Conservation (phyloP, 2,888 invertebrate genomes). For the Acanthopleura granulata region DNA sequence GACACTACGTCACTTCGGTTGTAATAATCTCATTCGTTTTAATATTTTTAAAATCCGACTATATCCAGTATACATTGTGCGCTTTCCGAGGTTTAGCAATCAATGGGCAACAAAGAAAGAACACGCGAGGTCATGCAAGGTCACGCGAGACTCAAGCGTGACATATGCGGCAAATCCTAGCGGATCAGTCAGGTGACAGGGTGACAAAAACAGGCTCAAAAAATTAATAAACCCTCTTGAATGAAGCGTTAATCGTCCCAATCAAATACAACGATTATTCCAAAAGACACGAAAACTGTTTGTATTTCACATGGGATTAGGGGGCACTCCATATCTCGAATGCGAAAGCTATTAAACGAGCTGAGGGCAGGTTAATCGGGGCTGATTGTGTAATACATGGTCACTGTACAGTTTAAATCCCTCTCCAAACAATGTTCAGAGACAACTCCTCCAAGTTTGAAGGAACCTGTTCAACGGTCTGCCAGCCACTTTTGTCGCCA, state of each 20-base stretch:
- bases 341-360: not conserved
- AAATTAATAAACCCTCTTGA: not conserved
- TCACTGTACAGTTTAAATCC: not conserved
- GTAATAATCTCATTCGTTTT: too few relatives aligned
- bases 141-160: not conserved
- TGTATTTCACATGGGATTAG: not conserved
- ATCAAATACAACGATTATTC: not conserved
- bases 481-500: not conserved
- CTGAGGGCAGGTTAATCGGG: too few relatives aligned
- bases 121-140: not conserved
- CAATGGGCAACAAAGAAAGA: not conserved
- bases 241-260: not conserved
- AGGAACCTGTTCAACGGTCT: too few relatives aligned
- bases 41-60: too few relatives aligned
- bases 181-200: not conserved
- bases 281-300: not conserved
- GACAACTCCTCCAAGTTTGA: too few relatives aligned
- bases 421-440: not conserved
- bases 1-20: too few relatives aligned
- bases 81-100: too few relatives aligned
- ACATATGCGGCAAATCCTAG: not conserved
- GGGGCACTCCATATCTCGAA: not conserved
- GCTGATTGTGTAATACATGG: too few relatives aligned
- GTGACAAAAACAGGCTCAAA: not conserved
- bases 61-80: too few relatives aligned